Evolutionary conservation across 2,797 vertebrate species (phyloP).

Genomic region (Eidolon dupreanum): DNA sequence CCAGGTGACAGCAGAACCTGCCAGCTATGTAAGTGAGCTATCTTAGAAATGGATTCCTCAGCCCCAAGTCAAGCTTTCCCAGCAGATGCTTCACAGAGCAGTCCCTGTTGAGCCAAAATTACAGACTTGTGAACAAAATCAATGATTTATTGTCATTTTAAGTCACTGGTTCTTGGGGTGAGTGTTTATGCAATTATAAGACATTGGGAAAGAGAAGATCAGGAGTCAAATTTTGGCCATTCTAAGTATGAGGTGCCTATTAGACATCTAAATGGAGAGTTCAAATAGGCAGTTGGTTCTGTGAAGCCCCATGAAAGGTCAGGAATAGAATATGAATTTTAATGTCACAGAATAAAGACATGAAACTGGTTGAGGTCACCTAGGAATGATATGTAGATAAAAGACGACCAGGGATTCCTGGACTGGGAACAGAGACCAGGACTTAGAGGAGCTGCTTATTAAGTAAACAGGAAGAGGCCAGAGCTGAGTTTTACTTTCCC

Average conservation of each 20-base stretch:
- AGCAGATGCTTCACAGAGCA: not conserved
- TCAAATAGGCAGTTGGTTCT: not conserved
- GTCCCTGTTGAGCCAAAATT: not conserved
- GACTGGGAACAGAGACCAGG: not conserved
- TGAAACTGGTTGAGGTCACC: not conserved
- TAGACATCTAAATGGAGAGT: not conserved
- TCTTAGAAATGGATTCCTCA: not conserved
- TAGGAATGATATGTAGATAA: not conserved
- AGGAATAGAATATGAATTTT: not conserved
- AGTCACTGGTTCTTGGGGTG: not conserved
- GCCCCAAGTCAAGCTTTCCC: not conserved
- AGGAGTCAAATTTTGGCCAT: not conserved
- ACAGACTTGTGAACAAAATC: not conserved
- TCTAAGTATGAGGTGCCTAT: not conserved
- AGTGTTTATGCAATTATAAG: not conserved
- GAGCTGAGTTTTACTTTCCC: not conserved
- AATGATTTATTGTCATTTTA: not conserved
- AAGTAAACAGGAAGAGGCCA: not conserved
- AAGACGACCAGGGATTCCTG: not conserved
- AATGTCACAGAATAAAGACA: conserved; percentile 25
- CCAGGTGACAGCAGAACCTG: not conserved
- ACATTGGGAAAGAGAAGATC: not conserved
- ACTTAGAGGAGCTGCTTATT: not conserved
- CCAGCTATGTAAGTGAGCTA: not conserved
- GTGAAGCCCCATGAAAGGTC: not conserved